Evolutionary conservation across 2,113 vertebrate species (phyloP).

Genomic region (Sula dactylatra): DNA sequence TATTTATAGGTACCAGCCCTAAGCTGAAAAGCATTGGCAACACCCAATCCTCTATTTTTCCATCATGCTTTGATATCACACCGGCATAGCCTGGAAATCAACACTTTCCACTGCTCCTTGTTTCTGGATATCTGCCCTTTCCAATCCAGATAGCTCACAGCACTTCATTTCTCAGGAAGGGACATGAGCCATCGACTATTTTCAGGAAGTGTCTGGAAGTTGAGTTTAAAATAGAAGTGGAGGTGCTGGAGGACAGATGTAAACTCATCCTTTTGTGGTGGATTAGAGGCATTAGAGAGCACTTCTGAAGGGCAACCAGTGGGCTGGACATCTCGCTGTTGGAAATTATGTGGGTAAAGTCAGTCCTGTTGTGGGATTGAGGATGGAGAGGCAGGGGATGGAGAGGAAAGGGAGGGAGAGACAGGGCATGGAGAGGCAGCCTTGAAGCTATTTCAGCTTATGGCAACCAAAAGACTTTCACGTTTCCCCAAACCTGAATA

Average conservation of each 20-base stretch:
- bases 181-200: neutral
- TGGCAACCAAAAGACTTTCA: neutral
- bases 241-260: slow-evolving; percentile 19
- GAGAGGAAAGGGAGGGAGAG: neutral
- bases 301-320: neutral
- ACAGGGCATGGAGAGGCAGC: neutral
- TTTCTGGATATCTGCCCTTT: slow-evolving; percentile 29
- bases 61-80: neutral
- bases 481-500: neutral
- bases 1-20: slow-evolving; percentile 37
- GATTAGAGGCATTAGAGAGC: neutral
- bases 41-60: slow-evolving; percentile 8
- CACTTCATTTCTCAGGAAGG: neutral
- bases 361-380: neutral
- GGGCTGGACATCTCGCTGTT: neutral
- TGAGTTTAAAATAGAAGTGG: slow-evolving; percentile 33
- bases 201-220: slow-evolving; percentile 27
- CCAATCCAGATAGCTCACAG: neutral
- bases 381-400: neutral
- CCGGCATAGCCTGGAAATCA: slow-evolving; percentile 6
- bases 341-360: neutral
- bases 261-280: neutral
- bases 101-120: slow-evolving; percentile 14
- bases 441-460: neutral
- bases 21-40: slow-evolving; percentile 24